Conservation (phyloP, 2,113 vertebrate genomes). For the Mungos mungo region DNA sequence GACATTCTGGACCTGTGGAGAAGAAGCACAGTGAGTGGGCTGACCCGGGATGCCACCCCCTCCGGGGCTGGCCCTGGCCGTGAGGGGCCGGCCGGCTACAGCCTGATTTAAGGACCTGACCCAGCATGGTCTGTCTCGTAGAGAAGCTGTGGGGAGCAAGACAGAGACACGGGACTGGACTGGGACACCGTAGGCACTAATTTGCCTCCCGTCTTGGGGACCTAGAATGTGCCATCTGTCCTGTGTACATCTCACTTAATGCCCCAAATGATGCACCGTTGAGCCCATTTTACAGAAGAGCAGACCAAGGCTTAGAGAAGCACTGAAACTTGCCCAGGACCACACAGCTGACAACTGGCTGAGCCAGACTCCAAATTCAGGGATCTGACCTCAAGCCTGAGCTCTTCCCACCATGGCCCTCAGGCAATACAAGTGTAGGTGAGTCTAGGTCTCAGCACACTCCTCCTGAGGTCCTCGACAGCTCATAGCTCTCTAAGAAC, state of each 20-base stretch:
- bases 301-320: not conserved
- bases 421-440: not conserved
- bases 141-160: not conserved
- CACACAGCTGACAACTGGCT: rapidly evolving
- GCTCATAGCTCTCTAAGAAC: not conserved
- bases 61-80: not conserved
- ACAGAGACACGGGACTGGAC: rapidly evolving
- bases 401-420: not conserved
- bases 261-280: no score
- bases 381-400: not conserved
- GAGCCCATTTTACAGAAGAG: not conserved
- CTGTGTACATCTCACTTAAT: not conserved
- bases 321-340: no score
- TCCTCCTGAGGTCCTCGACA: not conserved
- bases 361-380: not conserved
- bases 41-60: not conserved
- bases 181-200: not conserved
- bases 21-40: not conserved
- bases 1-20: conserved; percentile 91
- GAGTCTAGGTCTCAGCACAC: not conserved
- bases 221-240: not conserved
- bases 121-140: not conserved
- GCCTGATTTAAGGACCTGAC: not conserved
- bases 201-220: not conserved
- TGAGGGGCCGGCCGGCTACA: not conserved